These are phyloP conservation scores for Lepidonotus clava DNA, from an alignment of 2,888 invertebrate genomes.

Conservation along the genomic window DNA sequence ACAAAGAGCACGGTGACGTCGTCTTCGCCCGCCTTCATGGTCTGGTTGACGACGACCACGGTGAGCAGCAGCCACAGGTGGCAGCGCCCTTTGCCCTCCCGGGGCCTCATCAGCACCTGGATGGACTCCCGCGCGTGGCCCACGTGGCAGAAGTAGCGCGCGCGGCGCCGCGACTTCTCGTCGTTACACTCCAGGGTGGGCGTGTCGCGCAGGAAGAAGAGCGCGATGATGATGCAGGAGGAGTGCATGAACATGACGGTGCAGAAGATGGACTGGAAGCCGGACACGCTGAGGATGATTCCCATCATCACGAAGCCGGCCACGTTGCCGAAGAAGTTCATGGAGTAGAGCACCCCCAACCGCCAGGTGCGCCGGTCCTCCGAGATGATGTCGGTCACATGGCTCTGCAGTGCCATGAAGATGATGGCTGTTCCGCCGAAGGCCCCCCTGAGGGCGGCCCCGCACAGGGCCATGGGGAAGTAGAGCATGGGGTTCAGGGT, in stretches of 20 bases:
- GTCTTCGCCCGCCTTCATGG: conserved; percentile 85
- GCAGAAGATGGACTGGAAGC: conserved; percentile 79
- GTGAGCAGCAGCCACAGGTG: conserved; percentile 65
- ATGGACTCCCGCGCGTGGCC: conserved; percentile 62
- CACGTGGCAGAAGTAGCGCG: conserved; percentile 51
- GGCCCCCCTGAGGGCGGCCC: conserved; percentile 79
- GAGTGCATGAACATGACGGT: conserved; percentile 74
- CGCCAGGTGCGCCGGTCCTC: conserved; percentile 87
- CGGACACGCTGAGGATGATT: conserved; percentile 84
- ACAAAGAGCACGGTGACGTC: conserved; percentile 89
- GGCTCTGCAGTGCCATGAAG: conserved; percentile 84
- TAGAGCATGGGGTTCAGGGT: conserved; percentile 71
- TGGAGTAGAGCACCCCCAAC: conserved; percentile 90
- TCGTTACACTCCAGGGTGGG: conserved; percentile 13
- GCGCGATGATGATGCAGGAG: conserved; percentile 77
- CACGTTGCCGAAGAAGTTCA: conserved; percentile 91
- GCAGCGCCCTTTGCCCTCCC: conserved; percentile 64
- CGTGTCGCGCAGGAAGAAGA: conserved; percentile 69
- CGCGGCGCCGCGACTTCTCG: conserved; percentile 12
- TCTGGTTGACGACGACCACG: conserved; percentile 56
- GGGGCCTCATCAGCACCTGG: conserved; percentile 65
- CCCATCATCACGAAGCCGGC: conserved; percentile 91
- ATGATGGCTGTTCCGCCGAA: conserved; percentile 80
- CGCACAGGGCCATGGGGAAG: conserved; percentile 78
- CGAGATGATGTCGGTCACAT: conserved; percentile 89